Percentiles rank a stretch among this genome's conserved stretches.
phyloP scores from a whole-genome alignment of 1,140 invertebrate genomes.

The Cydia pomonella region DNA sequence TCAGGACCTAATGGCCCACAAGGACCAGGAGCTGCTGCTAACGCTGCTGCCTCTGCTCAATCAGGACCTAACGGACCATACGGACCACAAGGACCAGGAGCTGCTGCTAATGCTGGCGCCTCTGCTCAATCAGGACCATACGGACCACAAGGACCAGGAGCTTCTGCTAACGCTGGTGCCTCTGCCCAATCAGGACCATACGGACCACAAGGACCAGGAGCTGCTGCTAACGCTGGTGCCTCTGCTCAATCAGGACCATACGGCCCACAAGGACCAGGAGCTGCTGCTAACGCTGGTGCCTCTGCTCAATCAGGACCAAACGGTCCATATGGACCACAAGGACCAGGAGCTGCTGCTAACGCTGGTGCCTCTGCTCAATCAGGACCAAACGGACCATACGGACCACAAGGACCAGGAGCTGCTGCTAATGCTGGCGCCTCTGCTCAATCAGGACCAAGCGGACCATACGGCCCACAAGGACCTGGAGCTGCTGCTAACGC shows the following conservation, averaged over 20 bases:
- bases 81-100: conserved; percentile 34
- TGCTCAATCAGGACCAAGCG: background rate
- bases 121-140: background rate
- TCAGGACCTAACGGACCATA: conserved; percentile 33
- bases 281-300: background rate
- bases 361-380: background rate
- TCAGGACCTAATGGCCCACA: conserved; percentile 24
- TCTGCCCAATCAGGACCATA: conserved; percentile 22
- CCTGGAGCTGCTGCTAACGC: background rate
- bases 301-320: background rate
- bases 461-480: background rate
- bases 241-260: background rate
- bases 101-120: too few relatives aligned
- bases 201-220: conserved; percentile 22
- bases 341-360: background rate
- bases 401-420: conserved; percentile 22
- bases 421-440: conserved; percentile 21
- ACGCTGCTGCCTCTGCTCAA: too few relatives aligned
- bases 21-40: too few relatives aligned
- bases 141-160: background rate
- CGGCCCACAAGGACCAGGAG: background rate
- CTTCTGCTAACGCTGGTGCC: background rate
- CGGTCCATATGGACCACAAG: conserved; percentile 13
- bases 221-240: too few relatives aligned
- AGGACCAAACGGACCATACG: conserved; percentile 22